Evolutionary conservation across 1,140 invertebrate genomes (phyloP), one percentile per base, ranked within the genome.

Genomic region (Antheraea mylitta): DNA sequence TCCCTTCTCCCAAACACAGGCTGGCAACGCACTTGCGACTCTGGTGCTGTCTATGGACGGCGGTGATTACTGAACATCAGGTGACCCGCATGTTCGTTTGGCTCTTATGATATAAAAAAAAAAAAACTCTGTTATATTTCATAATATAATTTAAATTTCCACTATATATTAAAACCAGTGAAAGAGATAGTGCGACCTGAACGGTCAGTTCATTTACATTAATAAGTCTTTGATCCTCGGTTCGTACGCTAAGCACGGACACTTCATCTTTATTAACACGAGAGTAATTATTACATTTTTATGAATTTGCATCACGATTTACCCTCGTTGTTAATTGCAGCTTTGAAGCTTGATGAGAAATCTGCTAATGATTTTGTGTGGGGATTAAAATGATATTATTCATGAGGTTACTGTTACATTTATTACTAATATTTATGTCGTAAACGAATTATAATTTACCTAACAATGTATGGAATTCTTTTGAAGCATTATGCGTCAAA

Each of bases 311-410:
- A 77, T 73, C 73, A 74, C 72, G 74, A 61, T 71, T 69, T 69
- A 74, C 72, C 72, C 36, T 58, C 60, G 68, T 65, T 75, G 74
- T 75, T 81, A 82, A 86, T 83, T 79, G 79, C 69, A 11, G 66
- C 61, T 67, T 48, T 59, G 72, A 53, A 72, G 75, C 67, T 75
- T 81, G 74, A 82, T 77, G 83, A 81, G 69, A 63, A 72, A 66
- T 72, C 67, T 71, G 58, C 66, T 68, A 73, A 69, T 72, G 71
- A 72, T 71, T 69, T 63, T 13, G 45, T 53, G 16, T 53, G 45
- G 11, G 0, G 38, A 53, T 6, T 53, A 16, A 53, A 53, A 53
- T 53, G 45, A 30, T 53, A 53, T 53, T 42, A 42, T 42, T 30
- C 22, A 30, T 30, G 22, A 30, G 4, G 1, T 30, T 30, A 30